Conservation (phyloP, 2,888 invertebrate species). For the Andrena bicolor region DNA sequence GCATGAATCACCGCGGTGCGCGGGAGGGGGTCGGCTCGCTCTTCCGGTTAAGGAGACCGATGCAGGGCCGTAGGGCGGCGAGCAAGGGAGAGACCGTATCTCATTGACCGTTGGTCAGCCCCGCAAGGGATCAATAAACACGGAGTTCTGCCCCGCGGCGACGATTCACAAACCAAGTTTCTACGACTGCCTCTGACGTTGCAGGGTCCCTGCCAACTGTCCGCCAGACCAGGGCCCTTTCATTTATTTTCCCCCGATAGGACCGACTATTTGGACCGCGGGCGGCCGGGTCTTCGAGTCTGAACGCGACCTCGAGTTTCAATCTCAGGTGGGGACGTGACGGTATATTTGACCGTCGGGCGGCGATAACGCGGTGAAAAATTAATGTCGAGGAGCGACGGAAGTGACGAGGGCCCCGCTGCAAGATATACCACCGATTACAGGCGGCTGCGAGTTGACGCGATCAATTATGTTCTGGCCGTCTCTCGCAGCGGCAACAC, state of each 20-base stretch:
- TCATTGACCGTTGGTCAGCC: conserved; percentile 84
- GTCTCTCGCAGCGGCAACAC: conserved; percentile 61
- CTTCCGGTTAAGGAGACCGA: conserved; percentile 76
- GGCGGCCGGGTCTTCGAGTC: too few species aligned
- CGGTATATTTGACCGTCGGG: too few species aligned
- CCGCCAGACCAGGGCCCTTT: too few species aligned
- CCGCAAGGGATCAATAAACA: conserved; percentile 78
- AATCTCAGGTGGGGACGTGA: too few species aligned
- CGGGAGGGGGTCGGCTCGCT: conserved; percentile 69
- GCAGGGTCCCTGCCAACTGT: not conserved
- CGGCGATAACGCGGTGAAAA: conserved; percentile 34
- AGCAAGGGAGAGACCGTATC: conserved; percentile 82
- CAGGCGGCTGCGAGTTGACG: conserved; percentile 44
- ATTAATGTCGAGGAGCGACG: conserved; percentile 36
- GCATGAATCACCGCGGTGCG: conserved; percentile 75
- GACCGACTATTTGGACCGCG: not conserved
- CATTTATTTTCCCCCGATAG: not conserved
- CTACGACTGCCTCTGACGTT: conserved; percentile 14
- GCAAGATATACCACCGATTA: conserved; percentile 55
- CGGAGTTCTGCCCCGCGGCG: conserved; percentile 48
- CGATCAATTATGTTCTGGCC: conserved; percentile 63
- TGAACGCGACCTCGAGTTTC: too few species aligned
- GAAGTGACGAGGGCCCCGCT: conserved; percentile 38
- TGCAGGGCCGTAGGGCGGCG: conserved; percentile 70
- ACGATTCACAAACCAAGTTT: conserved; percentile 55